Evolutionary conservation across 30 jellyfish, hydroid and myxozoan species (phyloP), one percentile per base, ranked within the genome.

Genomic region (Morbakka virulenta): DNA sequence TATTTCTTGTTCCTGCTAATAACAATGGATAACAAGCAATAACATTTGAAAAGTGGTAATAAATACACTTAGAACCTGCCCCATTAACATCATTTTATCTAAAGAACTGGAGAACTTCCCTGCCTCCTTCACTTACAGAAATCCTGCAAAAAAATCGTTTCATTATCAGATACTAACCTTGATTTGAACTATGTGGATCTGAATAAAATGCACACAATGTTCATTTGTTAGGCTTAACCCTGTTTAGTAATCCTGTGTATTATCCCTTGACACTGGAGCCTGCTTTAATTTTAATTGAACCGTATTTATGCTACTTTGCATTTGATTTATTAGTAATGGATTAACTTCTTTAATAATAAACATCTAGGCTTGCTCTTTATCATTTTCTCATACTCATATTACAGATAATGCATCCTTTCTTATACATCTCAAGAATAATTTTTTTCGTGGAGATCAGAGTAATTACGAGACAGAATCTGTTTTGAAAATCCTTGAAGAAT

Each of bases 271-370:
- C n/a, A n/a, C n/a, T n/a, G n/a, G n/a, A n/a, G n/a, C n/a, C n/a
- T n/a, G n/a, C n/a, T n/a, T n/a, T n/a, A n/a, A n/a, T n/a, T n/a
- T n/a, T n/a, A n/a, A n/a, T n/a, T n/a, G n/a, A n/a, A n/a, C n/a
- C n/a, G n/a, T n/a, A 70, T 68, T 69, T 28, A 68, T 14, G 11
- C 80, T 28, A 14, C 12, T 70, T 34, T 69, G 32, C 74, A 36
- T 36, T 69, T 33, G 81, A 14, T 69, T n/a, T 20, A 69, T 22
- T 69, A 69, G 47, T 32, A 32, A 1, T 32, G 81, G 71, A 3
- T 69, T 69, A 20, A 69, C 81, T 41, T 69, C n/a, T 69, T 69
- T 36, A 69, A 69, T 36, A 36, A 69, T 69, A 32, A 36, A 69
- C 74, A 33, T 1, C 1, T 36, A 20, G 32, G 32, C 35, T 36